Base-by-base conservation (phyloP, 2,888 invertebrate species). In the Darwinula stevensoni region DNA sequence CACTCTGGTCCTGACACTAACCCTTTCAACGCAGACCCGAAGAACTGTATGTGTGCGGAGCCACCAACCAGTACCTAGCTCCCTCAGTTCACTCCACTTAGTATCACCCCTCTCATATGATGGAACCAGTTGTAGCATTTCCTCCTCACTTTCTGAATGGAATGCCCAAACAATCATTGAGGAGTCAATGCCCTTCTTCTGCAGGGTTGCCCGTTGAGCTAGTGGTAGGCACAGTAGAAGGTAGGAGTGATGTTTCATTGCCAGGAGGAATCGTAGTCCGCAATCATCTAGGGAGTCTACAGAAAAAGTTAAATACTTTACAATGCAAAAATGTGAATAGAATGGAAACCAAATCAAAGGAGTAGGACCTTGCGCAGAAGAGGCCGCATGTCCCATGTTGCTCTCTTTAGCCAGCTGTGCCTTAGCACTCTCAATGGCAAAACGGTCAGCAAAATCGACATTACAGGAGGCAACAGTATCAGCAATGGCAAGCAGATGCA, bases 201-300 rank as follows among this genome's bases (percentile, higher is more conserved):
- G 80, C 39, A 86, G 64, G 34, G 67, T 65, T 0, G 73, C 68
- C 33, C 91, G 60, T 49, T 91, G 88, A 1, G 68, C 71, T 6
- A 86, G 56, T 0, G 94, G 88, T 35, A 97, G 57, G 47, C 94
- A 97, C 16, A 82, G 67, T 35, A 91, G 58, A 12, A 99, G 57
- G 53, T 94, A 97, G 39, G 78, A 75, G 51, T 86, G 88, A 52
- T 97, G 94, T 44, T 91, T 80, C 76, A 94, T 86, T 0, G 94
- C 88, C 35, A 97, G 59, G 12, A 97, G 58, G 54, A 84, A 99
- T 29, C 94, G 61, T 2, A 99, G 59, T 0, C 97, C 97, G 50
- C 97, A 97, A 52, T 94, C 94, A 52, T 99, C 97, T 16, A 97
- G 38, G 11, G 47, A 56, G 6, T 28, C 28, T 22, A n/a, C n/a